These are phyloP conservation scores for Euproctis similis DNA, from an alignment of 2,888 invertebrate species.

Conservation along the genomic window DNA sequence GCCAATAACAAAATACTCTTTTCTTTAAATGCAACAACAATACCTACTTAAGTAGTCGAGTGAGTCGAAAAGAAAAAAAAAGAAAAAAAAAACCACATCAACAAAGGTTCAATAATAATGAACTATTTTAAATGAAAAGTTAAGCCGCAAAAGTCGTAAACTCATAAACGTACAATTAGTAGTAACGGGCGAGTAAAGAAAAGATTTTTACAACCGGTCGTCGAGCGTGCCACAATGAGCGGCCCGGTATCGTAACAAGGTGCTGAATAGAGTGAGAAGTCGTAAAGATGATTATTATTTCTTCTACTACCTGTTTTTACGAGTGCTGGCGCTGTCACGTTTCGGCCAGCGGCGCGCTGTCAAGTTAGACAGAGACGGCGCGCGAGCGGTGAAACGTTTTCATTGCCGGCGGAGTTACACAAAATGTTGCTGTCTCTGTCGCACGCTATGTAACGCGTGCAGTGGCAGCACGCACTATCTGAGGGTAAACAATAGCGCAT, in stretches of 20 bases:
- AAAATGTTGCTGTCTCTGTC: slow-evolving; percentile 50
- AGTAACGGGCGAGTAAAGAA: slow-evolving; percentile 74
- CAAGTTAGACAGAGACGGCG: slow-evolving; percentile 44
- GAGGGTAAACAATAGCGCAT: slow-evolving; percentile 76
- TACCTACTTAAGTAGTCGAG: no score
- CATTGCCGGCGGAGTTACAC: slow-evolving; percentile 37
- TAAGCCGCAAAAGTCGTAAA: slow-evolving; percentile 71
- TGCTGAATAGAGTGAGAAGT: slow-evolving; percentile 78
- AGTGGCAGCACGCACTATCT: slow-evolving; percentile 68
- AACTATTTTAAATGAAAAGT: slow-evolving; percentile 64
- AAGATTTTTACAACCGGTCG: slow-evolving; percentile 75
- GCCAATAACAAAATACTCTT: no score
- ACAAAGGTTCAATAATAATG: slow-evolving; percentile 60
- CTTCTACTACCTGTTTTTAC: slow-evolving; percentile 78
- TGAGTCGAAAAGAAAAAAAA: no score
- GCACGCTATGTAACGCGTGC: slow-evolving; percentile 64
- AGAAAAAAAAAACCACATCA: slow-evolving; percentile 22
- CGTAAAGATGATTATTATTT: slow-evolving; percentile 78
- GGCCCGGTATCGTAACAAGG: slow-evolving; percentile 75
- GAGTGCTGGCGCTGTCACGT: slow-evolving; percentile 53
- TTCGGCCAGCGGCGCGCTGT: slow-evolving; percentile 37
- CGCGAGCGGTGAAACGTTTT: slow-evolving; percentile 45
- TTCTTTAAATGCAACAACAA: no score
- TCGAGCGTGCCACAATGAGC: slow-evolving; percentile 72
- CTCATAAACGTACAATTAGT: slow-evolving; percentile 76